A percentile compares a stretch with the other conserved stretches of the same genome.
Evolutionary conservation across 1,140 invertebrate species (phyloP).

Genomic region (Drosophila tropicalis): DNA sequence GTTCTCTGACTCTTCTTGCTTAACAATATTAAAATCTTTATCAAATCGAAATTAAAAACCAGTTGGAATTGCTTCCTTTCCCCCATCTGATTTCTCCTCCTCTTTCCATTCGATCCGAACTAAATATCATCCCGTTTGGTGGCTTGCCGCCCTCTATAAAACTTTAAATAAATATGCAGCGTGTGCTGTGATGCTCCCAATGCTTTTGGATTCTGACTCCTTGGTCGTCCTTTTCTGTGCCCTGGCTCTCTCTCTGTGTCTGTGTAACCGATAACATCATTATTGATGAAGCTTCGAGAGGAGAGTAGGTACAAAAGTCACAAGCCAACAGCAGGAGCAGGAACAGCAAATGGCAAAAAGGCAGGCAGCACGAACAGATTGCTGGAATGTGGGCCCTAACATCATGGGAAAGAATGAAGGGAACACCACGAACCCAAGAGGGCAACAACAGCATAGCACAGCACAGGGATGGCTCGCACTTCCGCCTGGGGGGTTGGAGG

Average conservation of each 20-base stretch:
- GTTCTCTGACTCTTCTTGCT: background rate
- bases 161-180: conserved; percentile 81
- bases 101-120: conserved; percentile 2
- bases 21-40: conserved; percentile 79
- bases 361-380: conserved; percentile 72
- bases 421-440: background rate
- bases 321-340: conserved; percentile 29
- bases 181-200: conserved; percentile 36
- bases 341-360: conserved; percentile 56
- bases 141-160: conserved; percentile 58
- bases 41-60: conserved; percentile 80
- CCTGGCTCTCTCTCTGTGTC: conserved; percentile 47
- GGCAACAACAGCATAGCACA: conserved; percentile 22
- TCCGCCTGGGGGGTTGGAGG: conserved; percentile 21
- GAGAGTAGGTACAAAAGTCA: conserved; percentile 53
- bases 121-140: conserved; percentile 48
- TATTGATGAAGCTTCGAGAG: conserved; percentile 76
- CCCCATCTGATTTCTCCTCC: background rate
- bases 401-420: conserved; percentile 6
- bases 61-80: conserved; percentile 72
- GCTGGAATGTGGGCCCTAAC: conserved; percentile 69
- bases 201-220: conserved; percentile 7
- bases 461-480: conserved; percentile 47
- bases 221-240: conserved; percentile 22
- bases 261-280: conserved; percentile 79